phyloP scores from a whole-genome alignment of 2,113 vertebrate genomes.

The Amphilophus citrinellus region DNA sequence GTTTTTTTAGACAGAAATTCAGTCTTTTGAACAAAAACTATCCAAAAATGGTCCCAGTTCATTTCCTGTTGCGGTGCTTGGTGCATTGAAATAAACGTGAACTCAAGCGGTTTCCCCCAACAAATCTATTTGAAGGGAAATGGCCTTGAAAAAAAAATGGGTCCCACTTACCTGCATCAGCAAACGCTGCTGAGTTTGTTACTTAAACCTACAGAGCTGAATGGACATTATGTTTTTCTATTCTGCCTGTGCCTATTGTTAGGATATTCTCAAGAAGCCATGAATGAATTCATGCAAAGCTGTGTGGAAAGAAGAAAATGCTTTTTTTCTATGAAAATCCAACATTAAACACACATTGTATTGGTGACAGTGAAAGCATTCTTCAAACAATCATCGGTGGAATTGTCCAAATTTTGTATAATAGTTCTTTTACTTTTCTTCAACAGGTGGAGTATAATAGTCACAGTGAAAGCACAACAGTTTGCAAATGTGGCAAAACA shows the following conservation, averaged over 20 bases:
- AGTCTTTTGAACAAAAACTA: not conserved
- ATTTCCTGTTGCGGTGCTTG: not conserved
- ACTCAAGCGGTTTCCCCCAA: not conserved
- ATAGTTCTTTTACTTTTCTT: not conserved
- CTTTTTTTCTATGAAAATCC: not conserved
- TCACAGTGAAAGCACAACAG: not conserved
- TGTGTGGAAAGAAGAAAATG: not conserved
- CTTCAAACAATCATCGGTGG: not conserved
- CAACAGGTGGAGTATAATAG: not conserved
- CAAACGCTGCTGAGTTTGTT: slow-evolving; percentile 20
- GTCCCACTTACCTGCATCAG: slow-evolving; percentile 16
- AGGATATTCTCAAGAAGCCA: not conserved
- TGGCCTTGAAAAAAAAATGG: slow-evolving; percentile 26
- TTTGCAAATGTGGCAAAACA: not conserved
- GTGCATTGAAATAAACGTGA: not conserved
- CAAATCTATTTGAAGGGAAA: slow-evolving; percentile 30
- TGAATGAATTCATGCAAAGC: not conserved
- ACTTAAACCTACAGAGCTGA: not conserved
- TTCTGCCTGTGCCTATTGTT: not conserved
- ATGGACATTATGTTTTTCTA: not conserved
- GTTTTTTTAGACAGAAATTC: not conserved
- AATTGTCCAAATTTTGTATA: not conserved
- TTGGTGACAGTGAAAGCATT: not conserved
- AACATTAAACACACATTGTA: not conserved
- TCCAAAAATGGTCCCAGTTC: not conserved